phyloP scores from a whole-genome alignment of 2,888 invertebrate genomes.

The Dastarcus helophoroides region DNA sequence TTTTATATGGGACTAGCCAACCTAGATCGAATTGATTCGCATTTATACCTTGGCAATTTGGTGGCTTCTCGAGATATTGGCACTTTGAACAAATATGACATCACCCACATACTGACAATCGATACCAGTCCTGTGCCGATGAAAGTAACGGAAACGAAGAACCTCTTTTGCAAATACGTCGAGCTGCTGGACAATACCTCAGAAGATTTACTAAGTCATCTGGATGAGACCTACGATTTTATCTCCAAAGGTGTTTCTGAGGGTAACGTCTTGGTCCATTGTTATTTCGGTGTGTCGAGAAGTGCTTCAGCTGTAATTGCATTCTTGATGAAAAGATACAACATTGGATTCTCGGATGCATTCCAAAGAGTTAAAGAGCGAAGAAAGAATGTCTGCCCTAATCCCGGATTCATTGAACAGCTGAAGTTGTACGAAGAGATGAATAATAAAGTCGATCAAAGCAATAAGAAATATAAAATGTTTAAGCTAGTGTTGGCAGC shows the following conservation, averaged over 20 bases:
- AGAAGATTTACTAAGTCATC: conserved; percentile 70
- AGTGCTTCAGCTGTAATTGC: conserved; percentile 81
- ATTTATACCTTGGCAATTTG: conserved; percentile 59
- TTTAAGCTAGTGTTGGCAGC: conserved; percentile 71
- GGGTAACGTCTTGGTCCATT: conserved; percentile 74
- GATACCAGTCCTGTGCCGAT: conserved; percentile 76
- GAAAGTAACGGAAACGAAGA: conserved; percentile 54
- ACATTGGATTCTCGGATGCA: conserved; percentile 61
- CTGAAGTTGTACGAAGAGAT: conserved; percentile 68
- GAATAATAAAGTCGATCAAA: conserved; percentile 58
- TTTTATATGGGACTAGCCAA: conserved; percentile 5
- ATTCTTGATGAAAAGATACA: conserved; percentile 76
- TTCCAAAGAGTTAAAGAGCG: conserved; percentile 57
- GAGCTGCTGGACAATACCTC: conserved; percentile 75
- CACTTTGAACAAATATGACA: conserved; percentile 51
- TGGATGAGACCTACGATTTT: conserved; percentile 66
- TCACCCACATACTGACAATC: conserved; percentile 70
- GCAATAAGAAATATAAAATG: conserved; percentile 58
- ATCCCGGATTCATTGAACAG: conserved; percentile 70
- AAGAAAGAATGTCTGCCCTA: conserved; percentile 63
- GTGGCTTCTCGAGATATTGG: conserved; percentile 66
- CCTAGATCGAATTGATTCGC: conserved; percentile 30
- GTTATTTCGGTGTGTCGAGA: conserved; percentile 84
- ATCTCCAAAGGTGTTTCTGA: conserved; percentile 55
- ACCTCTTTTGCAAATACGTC: conserved; percentile 60